Evolutionary conservation across 2,797 vertebrate species (phyloP), one percentile per base, ranked within the genome.

Genomic region (Cichlasoma orientale): DNA sequence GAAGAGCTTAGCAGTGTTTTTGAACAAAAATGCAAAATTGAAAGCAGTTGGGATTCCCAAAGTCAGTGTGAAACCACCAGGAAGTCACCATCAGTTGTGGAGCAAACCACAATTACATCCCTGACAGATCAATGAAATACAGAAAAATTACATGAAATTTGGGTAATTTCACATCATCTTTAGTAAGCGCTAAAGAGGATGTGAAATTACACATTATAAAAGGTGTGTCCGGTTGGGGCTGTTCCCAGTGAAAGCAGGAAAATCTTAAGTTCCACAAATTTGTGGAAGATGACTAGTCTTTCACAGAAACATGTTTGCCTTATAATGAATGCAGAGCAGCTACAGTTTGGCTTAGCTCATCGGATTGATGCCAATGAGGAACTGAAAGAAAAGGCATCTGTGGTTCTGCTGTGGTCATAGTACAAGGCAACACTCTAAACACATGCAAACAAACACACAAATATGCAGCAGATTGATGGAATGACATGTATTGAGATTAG

Each of bases 11-110:
- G 57, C 41, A 13, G 71, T 80, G 79, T 61, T 78, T 72, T 72
- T 75, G 47, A 55, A 80, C 18, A 69, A 71, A 75, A 80, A 84
- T 74, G 7, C 57, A 52, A 87, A 88, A 90, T 80, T 89, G 78
- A 90, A 84, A 88, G 61, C 84, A 86, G 77, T 82, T 75, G 84
- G 79, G 78, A 80, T 84, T 89, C 78, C 79, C 58, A 66, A 73
- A 78, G 75, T 76, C 70, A 31, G 68, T 72, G 27, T 52, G 31
- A 82, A 90, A 85, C 87, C 85, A 80, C 82, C 16, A 44, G 70
- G 54, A 85, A 82, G 82, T 86, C 81, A 78, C 0, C 82, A 82
- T 73, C 56, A 83, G 78, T 85, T 87, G 87, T 2, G 71, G 74
- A 71, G 56, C 7, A 55, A 84, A 57, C 71, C 68, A 25, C 72